Conservation (phyloP, 2,888 invertebrate genomes). For the Allacma fusca region DNA sequence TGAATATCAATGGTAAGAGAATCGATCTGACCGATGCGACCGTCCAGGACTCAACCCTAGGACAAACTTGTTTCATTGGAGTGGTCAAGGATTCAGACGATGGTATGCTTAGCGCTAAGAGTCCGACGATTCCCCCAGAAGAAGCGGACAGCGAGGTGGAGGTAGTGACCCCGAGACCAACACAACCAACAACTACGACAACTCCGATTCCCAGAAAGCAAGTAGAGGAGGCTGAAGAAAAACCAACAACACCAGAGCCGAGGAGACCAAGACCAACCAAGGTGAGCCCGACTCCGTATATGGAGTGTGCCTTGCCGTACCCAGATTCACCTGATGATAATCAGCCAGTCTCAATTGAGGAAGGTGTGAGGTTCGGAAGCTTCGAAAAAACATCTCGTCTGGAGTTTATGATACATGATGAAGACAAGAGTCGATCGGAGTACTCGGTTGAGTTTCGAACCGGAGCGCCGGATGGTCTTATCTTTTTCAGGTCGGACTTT, state of each 20-base stretch:
- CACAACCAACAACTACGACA: conserved; percentile 54
- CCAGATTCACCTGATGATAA: conserved; percentile 73
- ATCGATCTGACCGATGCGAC: conserved; percentile 71
- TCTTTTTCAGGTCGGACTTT: conserved; percentile 77
- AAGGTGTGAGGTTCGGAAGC: conserved; percentile 59
- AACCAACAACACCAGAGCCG: conserved; percentile 36
- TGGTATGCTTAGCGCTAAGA: conserved; percentile 16
- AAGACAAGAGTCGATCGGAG: conserved; percentile 60
- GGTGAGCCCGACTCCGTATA: conserved; percentile 58
- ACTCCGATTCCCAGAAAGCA: conserved; percentile 53
- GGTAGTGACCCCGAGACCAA: conserved; percentile 63
- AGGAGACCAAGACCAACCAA: conserved; percentile 60
- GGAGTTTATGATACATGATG: conserved; percentile 51
- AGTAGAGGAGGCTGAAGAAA: conserved; percentile 26
- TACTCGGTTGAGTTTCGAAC: conserved; percentile 86
- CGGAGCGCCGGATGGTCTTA: conserved; percentile 80
- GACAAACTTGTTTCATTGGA: conserved; percentile 52
- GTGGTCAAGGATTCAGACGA: conserved; percentile 46
- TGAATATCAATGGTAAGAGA: conserved; percentile 83
- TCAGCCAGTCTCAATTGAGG: conserved; percentile 74
- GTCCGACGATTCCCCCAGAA: conserved; percentile 48
- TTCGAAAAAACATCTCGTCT: conserved; percentile 57
- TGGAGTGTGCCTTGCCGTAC: conserved; percentile 68
- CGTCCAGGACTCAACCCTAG: conserved; percentile 42
- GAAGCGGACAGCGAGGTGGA: conserved; percentile 63